phyloP scores from a whole-genome alignment of 2,888 invertebrate species.

The Lasioglossum leucozonium region DNA sequence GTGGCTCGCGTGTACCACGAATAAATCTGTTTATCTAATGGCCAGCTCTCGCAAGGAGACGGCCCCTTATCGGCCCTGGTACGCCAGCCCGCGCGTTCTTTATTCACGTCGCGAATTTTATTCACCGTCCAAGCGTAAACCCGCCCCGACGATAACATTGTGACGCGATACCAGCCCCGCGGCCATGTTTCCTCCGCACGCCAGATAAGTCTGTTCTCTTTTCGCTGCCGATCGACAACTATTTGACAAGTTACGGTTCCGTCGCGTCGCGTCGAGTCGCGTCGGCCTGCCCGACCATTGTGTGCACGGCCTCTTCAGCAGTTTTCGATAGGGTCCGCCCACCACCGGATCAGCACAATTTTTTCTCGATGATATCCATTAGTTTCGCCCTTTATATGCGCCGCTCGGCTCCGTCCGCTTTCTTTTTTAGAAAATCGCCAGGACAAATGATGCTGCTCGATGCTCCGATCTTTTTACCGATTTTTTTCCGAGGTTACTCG shows the following conservation, averaged over 20 bases:
- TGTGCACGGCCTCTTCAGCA: not conserved
- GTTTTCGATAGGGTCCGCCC: not conserved
- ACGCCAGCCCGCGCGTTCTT: conserved; percentile 48
- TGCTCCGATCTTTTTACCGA: not conserved
- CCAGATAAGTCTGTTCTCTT: conserved; percentile 44
- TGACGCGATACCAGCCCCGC: conserved; percentile 38
- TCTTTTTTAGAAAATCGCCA: not conserved
- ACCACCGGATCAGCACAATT: not conserved
- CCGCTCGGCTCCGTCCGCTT: not conserved
- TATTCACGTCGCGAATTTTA: conserved; percentile 52
- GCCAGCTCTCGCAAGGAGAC: conserved; percentile 36
- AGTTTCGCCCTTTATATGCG: not conserved
- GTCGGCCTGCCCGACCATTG: conserved; percentile 16
- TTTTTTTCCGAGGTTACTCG: too few species aligned
- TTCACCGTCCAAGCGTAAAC: conserved; percentile 61
- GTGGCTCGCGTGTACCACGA: conserved; percentile 49
- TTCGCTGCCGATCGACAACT: conserved; percentile 51
- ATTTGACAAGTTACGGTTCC: conserved; percentile 39
- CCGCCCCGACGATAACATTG: conserved; percentile 68
- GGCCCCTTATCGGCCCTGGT: conserved; percentile 40
- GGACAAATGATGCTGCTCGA: not conserved
- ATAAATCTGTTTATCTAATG: conserved; percentile 66
- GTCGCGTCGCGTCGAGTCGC: conserved; percentile 5
- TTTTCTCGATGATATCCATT: not conserved
- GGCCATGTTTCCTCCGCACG: conserved; percentile 61